Percentiles rank a stretch among this genome's conserved stretches.
phyloP scores from a whole-genome alignment of 2,113 vertebrate genomes.

The Callopanchax toddi region DNA sequence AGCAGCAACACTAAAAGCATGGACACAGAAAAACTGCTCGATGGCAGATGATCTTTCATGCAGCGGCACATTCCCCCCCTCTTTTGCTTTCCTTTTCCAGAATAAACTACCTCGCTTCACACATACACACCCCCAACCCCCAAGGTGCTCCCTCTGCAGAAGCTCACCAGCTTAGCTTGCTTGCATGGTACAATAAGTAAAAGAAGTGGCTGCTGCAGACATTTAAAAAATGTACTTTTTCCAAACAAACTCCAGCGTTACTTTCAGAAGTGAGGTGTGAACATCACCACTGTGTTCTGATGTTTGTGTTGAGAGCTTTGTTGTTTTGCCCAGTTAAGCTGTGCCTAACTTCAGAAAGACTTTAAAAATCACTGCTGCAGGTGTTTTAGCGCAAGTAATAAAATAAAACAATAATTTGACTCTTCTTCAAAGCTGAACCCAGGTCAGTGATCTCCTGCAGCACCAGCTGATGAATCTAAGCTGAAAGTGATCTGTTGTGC shows the following conservation, averaged over 20 bases:
- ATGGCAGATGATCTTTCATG: conserved; percentile 37
- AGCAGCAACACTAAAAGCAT: conserved; percentile 41
- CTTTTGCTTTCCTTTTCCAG: conserved; percentile 11
- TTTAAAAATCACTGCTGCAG: conserved; percentile 52
- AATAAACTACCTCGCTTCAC: conserved; percentile 44
- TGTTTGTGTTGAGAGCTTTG: conserved; percentile 5
- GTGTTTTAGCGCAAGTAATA: conserved; percentile 58
- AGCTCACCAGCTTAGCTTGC: conserved; percentile 29
- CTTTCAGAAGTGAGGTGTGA: conserved; percentile 1
- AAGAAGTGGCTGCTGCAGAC: no score
- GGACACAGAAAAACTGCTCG: no score
- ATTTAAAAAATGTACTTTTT: no score
- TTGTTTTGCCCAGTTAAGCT: conserved; percentile 19
- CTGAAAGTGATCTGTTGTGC: conserved; percentile 31
- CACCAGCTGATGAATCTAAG: conserved; percentile 38
- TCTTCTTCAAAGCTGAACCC: conserved; percentile 59
- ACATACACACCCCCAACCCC: conserved; percentile 52
- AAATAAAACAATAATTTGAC: conserved; percentile 68
- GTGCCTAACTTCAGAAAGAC: conserved; percentile 60
- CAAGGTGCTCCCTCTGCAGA: conserved; percentile 31
- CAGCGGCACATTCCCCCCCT: conserved; percentile 1
- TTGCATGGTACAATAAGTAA: conserved; percentile 36
- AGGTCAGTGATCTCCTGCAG: conserved; percentile 57
- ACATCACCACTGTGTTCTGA: not conserved
- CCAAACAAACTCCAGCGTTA: not conserved